Evolutionary conservation across 2,113 vertebrate genomes (phyloP).

Genomic region (Peromyscus leucopus): DNA sequence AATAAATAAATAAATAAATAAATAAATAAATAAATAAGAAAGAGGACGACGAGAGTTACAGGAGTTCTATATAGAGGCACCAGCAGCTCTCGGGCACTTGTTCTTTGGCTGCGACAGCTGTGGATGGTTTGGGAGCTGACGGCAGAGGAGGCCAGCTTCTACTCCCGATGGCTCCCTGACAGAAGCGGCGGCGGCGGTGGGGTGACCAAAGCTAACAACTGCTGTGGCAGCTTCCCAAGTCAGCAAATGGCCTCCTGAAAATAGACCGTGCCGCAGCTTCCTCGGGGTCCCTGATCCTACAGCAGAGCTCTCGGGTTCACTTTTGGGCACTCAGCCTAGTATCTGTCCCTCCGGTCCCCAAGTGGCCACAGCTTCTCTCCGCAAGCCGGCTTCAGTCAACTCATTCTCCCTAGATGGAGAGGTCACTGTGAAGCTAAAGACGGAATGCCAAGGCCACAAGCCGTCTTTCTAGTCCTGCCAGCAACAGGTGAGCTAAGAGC

Average conservation of each 20-base stretch:
- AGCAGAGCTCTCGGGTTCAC: not conserved
- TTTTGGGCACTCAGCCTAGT: not conserved
- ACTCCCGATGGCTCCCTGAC: not conserved
- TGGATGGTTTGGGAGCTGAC: not conserved
- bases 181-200: not conserved
- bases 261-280: not conserved
- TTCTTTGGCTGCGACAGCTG: not conserved
- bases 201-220: not conserved
- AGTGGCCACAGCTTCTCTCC: not conserved
- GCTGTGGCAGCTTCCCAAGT: not conserved
- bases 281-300: not conserved
- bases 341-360: not conserved
- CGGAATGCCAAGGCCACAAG: not conserved
- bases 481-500: not conserved
- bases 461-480: not conserved
- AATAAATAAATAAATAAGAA: not conserved
- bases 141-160: not conserved
- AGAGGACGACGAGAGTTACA: not conserved
- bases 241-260: conserved; percentile 40
- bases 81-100: not conserved
- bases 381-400: not conserved
- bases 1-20: not conserved
- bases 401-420: not conserved
- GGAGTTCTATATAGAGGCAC: not conserved
- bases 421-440: not conserved